phyloP scores from a whole-genome alignment of 2,888 invertebrate species.

The Adineta ricciae region DNA sequence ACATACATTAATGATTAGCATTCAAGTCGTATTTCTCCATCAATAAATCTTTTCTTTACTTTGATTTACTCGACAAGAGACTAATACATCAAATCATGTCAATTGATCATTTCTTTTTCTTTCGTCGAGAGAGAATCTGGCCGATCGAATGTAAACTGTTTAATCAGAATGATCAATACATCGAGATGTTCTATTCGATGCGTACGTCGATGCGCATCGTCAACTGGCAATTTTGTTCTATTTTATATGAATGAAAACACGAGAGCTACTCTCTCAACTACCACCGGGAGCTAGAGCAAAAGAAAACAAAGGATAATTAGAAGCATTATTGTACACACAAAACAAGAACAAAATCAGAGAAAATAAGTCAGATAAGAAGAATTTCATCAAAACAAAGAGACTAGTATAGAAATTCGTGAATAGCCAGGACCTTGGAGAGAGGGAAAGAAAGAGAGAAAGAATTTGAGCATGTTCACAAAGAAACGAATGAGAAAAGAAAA shows the following conservation, averaged over 20 bases:
- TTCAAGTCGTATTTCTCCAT: background rate
- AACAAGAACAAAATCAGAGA: background rate
- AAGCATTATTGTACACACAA: background rate
- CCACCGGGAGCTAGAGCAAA: background rate
- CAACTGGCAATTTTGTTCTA: background rate
- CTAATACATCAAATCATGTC: background rate
- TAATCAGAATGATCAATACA: background rate
- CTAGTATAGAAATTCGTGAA: background rate
- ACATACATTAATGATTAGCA: no score
- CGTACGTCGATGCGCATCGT: background rate
- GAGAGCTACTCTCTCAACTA: background rate
- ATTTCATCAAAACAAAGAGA: background rate
- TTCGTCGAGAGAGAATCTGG: background rate
- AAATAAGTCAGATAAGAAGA: background rate
- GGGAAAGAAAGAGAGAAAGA: background rate
- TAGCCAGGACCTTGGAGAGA: background rate
- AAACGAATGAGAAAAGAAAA: background rate
- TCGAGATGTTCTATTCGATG: background rate
- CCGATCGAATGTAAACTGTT: background rate
- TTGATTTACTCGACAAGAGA: background rate
- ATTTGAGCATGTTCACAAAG: no score
- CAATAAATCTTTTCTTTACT: background rate
- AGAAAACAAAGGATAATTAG: background rate
- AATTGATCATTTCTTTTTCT: background rate
- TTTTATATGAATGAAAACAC: background rate